Conservation (phyloP, 2,888 invertebrate species). For the Hirtodrosophila trivittata region DNA sequence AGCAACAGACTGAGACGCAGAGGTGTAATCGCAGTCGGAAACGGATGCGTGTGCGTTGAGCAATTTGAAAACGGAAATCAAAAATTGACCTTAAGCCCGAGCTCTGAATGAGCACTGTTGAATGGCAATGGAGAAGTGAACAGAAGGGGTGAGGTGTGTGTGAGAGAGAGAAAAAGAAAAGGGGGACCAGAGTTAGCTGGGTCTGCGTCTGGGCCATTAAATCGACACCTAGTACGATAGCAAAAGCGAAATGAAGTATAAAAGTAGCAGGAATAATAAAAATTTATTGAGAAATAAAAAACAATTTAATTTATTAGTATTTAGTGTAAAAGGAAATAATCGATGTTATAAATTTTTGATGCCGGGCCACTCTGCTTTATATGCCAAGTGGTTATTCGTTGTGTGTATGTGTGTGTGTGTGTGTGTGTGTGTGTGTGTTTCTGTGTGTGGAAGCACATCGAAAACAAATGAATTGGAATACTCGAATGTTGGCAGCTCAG, state of each 20-base stretch:
- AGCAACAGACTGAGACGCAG: conserved; percentile 12
- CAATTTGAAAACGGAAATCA: conserved; percentile 78
- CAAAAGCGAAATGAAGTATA: conserved; percentile 68
- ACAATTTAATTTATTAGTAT: conserved; percentile 83
- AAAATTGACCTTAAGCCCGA: conserved; percentile 74
- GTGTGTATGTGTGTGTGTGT: conserved; percentile 10
- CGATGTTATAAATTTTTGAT: conserved; percentile 80
- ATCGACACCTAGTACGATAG: conserved; percentile 71
- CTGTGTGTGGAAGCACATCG: conserved; percentile 47
- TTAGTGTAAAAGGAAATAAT: conserved; percentile 81
- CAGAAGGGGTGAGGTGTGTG: not conserved
- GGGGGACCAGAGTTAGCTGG: conserved; percentile 10
- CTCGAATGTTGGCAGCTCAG: conserved; percentile 55
- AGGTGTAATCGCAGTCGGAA: conserved; percentile 64
- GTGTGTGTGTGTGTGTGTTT: conserved; percentile 6
- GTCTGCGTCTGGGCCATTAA: conserved; percentile 68
- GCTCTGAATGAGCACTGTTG: conserved; percentile 40
- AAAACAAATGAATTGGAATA: conserved; percentile 78
- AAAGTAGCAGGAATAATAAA: conserved; percentile 81
- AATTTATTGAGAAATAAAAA: conserved; percentile 83
- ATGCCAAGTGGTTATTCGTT: conserved; percentile 18
- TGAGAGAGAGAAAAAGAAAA: not conserved
- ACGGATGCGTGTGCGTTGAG: conserved; percentile 75
- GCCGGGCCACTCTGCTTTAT: conserved; percentile 32
- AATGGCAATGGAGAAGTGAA: too few species aligned